Conservation (phyloP, 2,113 vertebrate genomes). For the Nettapus auritus region DNA sequence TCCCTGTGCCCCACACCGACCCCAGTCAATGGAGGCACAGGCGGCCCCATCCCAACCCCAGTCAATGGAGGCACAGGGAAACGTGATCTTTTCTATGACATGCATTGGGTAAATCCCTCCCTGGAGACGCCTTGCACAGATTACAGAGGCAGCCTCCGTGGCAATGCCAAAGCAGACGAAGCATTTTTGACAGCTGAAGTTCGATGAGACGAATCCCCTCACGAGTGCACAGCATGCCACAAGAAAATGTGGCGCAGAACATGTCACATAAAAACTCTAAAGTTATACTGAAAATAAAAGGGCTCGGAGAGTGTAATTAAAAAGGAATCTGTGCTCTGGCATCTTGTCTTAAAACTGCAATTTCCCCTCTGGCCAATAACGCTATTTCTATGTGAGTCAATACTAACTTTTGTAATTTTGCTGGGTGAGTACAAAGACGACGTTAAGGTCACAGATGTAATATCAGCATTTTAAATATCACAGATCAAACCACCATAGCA, state of each 20-base stretch:
- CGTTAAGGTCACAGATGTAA: neutral
- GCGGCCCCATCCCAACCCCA: neutral
- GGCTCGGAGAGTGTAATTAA: neutral
- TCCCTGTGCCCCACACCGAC: fast-evolving
- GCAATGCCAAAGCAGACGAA: neutral
- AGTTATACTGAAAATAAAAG: neutral
- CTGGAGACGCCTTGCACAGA: neutral
- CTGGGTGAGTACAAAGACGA: neutral
- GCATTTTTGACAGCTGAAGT: neutral
- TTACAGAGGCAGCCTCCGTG: neutral
- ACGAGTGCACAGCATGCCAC: neutral
- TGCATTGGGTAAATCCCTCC: neutral
- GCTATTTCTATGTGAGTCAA: neutral
- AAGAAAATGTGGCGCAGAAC: neutral
- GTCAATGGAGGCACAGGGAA: neutral
- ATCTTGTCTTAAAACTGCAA: neutral
- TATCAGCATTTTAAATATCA: neutral
- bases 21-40: neutral
- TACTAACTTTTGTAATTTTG: neutral
- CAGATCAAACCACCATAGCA: neutral
- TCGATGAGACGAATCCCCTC: neutral
- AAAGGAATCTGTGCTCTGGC: neutral
- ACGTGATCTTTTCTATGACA: neutral
- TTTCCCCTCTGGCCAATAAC: neutral
- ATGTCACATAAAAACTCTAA: neutral